Conservation (phyloP, 2,888 invertebrate genomes). For the Drosophila buzzatii region DNA sequence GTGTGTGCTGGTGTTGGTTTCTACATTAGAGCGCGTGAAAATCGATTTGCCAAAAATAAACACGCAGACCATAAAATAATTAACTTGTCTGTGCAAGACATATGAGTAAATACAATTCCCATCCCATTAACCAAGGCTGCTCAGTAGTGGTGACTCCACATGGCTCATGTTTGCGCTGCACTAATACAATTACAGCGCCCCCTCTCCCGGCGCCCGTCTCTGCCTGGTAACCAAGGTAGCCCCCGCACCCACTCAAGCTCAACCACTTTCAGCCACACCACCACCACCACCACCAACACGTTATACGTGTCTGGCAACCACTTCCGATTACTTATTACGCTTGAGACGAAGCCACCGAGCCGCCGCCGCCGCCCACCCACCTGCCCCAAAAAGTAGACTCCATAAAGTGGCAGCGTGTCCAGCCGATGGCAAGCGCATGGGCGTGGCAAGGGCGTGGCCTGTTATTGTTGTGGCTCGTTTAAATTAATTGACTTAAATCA, state of each 20-base stretch:
- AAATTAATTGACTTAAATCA: slow-evolving; percentile 82
- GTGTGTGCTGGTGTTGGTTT: slow-evolving; percentile 1
- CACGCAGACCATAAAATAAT: slow-evolving; percentile 71
- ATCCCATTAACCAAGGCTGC: slow-evolving; percentile 14
- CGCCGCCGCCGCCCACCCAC: background rate
- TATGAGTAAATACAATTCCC: slow-evolving; percentile 71
- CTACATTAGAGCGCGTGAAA: slow-evolving; percentile 60
- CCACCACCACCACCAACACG: background rate
- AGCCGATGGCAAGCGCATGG: slow-evolving; percentile 4
- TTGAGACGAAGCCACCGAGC: slow-evolving; percentile 11
- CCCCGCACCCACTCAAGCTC: background rate
- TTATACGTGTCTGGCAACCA: slow-evolving; percentile 72
- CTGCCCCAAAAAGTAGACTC: slow-evolving; percentile 48
- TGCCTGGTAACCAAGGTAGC: slow-evolving; percentile 25
- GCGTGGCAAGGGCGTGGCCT: slow-evolving; percentile 19
- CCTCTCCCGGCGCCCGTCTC: background rate
- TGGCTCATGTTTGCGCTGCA: slow-evolving; percentile 26
- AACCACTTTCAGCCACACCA: slow-evolving; percentile 1
- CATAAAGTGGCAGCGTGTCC: slow-evolving; percentile 24
- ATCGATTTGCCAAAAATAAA: slow-evolving; percentile 77
- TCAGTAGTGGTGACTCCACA: background rate
- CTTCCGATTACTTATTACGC: slow-evolving; percentile 77
- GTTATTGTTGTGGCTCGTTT: slow-evolving; percentile 63
- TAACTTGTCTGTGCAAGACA: slow-evolving; percentile 79
- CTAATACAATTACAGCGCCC: slow-evolving; percentile 55